These are phyloP conservation scores for Cepaea nemoralis DNA, from an alignment of 1,140 invertebrate species.

Conservation along the genomic window DNA sequence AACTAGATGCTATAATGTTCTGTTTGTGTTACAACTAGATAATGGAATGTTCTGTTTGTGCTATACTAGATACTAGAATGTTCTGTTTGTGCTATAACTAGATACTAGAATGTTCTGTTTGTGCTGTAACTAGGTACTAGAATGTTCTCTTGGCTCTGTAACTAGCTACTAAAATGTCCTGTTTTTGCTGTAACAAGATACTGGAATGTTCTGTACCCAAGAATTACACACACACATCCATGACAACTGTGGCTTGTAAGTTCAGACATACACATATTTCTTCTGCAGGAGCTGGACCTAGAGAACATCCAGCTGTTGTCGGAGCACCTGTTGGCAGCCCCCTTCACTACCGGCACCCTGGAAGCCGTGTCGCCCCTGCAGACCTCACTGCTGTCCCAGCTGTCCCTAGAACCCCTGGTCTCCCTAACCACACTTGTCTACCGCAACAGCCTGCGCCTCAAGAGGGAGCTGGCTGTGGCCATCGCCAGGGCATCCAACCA, in stretches of 20 bases:
- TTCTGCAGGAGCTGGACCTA: conserved; percentile 66
- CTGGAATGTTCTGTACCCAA: too few species aligned
- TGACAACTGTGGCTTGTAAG: background rate
- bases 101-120: too few species aligned
- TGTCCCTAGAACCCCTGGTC: conserved; percentile 56
- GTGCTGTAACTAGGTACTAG: too few species aligned
- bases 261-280: background rate
- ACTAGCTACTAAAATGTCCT: too few species aligned
- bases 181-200: too few species aligned
- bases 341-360: conserved; percentile 53
- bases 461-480: conserved; percentile 65
- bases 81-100: too few species aligned
- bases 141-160: too few species aligned
- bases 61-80: too few species aligned
- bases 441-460: conserved; percentile 60
- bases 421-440: conserved; percentile 66
- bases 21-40: too few species aligned
- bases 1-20: too few species aligned
- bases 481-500: conserved; percentile 68
- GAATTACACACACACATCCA: too few species aligned
- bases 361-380: conserved; percentile 33
- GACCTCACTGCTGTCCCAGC: conserved; percentile 38
- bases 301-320: conserved; percentile 72
- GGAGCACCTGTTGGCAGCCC: conserved; percentile 65
- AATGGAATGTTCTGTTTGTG: too few species aligned